Base-by-base conservation (phyloP, 2,113 vertebrate genomes). In the Indicator indicator region DNA sequence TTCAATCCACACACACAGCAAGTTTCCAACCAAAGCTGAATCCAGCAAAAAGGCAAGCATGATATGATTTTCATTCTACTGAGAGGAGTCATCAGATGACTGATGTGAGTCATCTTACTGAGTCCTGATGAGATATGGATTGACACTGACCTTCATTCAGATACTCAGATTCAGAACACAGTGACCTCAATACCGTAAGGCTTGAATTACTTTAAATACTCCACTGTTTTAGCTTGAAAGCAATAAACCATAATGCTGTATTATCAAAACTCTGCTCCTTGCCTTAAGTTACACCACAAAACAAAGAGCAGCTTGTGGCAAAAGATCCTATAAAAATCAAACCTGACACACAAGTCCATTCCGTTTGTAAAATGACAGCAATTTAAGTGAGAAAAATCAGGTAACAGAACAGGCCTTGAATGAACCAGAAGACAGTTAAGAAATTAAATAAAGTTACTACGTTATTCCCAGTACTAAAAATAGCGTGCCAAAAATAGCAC, bases 101-200 rank as follows among this genome's bases (percentile, higher is more conserved):
- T 91, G 77, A 91, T 71, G 38, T 56, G 82, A 95, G 70, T 75
- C 88, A 91, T 89, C 62, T 94, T n/a, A 75, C 33, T 1, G 36
- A 78, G 38, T 71, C 48, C 44, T 93, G 78, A 91, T 75, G 75
- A 94, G 89, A 95, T 56, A 72, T 3, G 38, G 85, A 33, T 65
- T 91, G 90, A 95, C 63, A 72, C 15, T 52, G 85, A 88, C 88
- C 90, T 95, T 95, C 90, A 87, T 75, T 82, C 92, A 91, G 60
- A 94, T 77, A 64, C 30, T 82, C 42, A 89, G 48, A 82, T 79
- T 89, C 84, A 67, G 54, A 95, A 87, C 5, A 3, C 27, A 75
- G 74, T 75, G 85, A 91, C 63, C 82, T 91, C 83, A 85, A 44
- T 2, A 82, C 24, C 3, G 1, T 56, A 90, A 93, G 27, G 58